A percentile compares a stretch with the other conserved stretches of the same genome.
Evolutionary conservation across 2,888 invertebrate genomes (phyloP).

Genomic region (Tetropium fuscum): DNA sequence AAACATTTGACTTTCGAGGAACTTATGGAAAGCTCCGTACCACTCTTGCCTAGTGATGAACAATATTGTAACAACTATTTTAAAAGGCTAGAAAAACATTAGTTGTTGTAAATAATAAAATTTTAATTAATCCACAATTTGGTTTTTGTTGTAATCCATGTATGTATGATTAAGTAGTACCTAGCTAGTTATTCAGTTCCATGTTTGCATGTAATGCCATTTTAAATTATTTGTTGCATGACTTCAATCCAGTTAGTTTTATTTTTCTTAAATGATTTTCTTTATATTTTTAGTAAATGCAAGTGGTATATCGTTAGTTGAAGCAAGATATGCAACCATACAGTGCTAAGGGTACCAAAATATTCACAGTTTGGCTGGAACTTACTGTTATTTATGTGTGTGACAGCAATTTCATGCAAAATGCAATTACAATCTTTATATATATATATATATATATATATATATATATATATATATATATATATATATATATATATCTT

Average conservation of each 20-base stretch:
- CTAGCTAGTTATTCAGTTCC: neutral
- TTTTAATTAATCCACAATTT: constrained; percentile 33
- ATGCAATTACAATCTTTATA: too few species aligned
- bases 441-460: too few species aligned
- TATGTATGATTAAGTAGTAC: neutral
- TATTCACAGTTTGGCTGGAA: too few species aligned
- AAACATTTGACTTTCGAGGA: constrained; percentile 71
- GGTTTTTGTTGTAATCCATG: constrained; percentile 3
- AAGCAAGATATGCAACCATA: too few species aligned
- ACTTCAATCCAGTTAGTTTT: neutral
- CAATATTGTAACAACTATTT: constrained; percentile 71
- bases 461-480: too few species aligned
- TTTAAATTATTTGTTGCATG: neutral
- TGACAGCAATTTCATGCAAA: too few species aligned
- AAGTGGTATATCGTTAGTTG: too few species aligned
- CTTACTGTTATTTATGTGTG: too few species aligned
- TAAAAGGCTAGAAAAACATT: constrained; percentile 66
- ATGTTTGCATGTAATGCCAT: constrained; percentile 6
- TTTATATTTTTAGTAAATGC: too few species aligned
- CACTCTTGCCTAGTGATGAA: constrained; percentile 68
- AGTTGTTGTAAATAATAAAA: neutral
- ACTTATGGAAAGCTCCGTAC: constrained; percentile 70
- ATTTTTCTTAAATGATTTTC: neutral
- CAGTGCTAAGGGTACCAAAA: too few species aligned
- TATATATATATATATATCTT: too few species aligned